These are phyloP conservation scores for Ellobius talpinus DNA, from an alignment of 2,113 vertebrate genomes.

Conservation along the genomic window DNA sequence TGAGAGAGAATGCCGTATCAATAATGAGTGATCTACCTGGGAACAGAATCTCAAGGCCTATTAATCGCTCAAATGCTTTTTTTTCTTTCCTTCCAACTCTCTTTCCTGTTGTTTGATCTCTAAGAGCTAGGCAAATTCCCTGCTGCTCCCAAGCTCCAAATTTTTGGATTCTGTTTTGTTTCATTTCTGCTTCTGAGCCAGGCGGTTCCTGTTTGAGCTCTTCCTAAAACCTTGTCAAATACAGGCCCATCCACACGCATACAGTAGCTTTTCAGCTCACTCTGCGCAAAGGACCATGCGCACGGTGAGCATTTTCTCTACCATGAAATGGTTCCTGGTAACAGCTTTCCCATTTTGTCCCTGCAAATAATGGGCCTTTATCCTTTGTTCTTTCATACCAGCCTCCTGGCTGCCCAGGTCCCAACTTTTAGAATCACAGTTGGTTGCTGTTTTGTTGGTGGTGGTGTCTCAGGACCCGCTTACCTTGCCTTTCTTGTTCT, in stretches of 20 bases:
- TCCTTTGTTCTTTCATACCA: background rate
- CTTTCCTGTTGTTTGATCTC: background rate
- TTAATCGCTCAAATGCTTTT: background rate
- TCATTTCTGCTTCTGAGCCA: constrained; percentile 21
- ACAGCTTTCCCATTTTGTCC: background rate
- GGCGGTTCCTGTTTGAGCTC: background rate
- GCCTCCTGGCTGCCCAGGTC: background rate
- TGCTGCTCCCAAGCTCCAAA: background rate
- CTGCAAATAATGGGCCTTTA: background rate
- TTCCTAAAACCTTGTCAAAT: constrained; percentile 42
- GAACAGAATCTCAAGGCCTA: background rate
- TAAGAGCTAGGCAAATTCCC: background rate
- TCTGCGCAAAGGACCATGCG: background rate
- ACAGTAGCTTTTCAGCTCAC: background rate
- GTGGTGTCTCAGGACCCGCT: background rate
- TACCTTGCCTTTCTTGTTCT: background rate
- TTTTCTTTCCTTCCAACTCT: background rate
- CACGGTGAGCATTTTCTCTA: background rate
- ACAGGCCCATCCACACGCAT: background rate
- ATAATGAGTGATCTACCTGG: background rate
- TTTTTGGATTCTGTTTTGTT: constrained; percentile 35
- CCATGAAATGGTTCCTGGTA: background rate
- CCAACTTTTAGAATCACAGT: background rate
- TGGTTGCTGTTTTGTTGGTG: background rate
- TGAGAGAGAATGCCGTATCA: background rate